Percentiles rank a stretch among this genome's conserved stretches.
Evolutionary conservation across 2,888 invertebrate genomes (phyloP).

Genomic region (Philereme transversata): DNA sequence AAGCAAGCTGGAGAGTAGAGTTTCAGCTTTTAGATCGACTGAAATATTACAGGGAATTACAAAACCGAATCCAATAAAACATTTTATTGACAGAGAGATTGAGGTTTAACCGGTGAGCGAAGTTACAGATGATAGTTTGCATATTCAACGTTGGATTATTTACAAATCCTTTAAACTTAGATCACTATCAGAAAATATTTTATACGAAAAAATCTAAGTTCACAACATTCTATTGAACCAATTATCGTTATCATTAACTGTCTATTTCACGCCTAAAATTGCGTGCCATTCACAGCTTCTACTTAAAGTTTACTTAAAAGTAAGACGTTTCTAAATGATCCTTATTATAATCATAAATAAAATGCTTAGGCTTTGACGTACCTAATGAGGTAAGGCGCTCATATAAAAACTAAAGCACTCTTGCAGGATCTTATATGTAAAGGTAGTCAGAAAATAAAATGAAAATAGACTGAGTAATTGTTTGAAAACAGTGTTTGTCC

Average conservation of each 20-base stretch:
- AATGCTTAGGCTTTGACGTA: too few species aligned
- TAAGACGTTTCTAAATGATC: too few species aligned
- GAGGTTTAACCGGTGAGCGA: conserved; percentile 29
- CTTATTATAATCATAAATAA: too few species aligned
- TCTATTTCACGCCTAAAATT: too few species aligned
- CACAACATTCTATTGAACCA: too few species aligned
- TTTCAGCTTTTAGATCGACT: conserved; percentile 28
- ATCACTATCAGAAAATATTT: neutral
- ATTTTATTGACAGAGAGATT: conserved; percentile 45
- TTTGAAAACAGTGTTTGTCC: neutral
- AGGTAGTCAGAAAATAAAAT: neutral
- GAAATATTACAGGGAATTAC: conserved; percentile 38
- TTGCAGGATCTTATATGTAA: neutral
- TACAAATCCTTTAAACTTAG: neutral
- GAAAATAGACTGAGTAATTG: neutral
- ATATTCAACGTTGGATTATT: neutral
- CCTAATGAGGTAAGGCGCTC: too few species aligned
- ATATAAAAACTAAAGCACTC: neutral
- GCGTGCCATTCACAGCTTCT: too few species aligned
- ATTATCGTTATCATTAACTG: too few species aligned
- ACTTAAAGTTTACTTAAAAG: too few species aligned
- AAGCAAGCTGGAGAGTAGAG: conserved; percentile 53
- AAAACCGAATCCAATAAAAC: conserved; percentile 38
- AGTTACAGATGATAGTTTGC: neutral
- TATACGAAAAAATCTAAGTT: too few species aligned